Evolutionary conservation across 2,888 invertebrate species (phyloP).

Genomic region (Ectemnius lituratus): DNA sequence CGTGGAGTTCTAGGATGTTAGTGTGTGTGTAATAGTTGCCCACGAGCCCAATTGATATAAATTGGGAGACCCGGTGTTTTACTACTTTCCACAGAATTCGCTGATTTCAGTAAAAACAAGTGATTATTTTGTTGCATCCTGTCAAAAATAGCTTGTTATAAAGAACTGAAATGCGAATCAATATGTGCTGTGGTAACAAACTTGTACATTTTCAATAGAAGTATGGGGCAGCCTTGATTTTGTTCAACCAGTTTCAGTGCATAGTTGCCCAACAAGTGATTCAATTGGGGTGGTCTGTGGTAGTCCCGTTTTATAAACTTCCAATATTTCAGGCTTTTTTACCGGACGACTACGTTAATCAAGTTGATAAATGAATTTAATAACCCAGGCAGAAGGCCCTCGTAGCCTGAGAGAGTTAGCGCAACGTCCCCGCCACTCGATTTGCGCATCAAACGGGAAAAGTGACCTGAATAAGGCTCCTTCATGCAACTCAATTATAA

Average conservation of each 20-base stretch:
- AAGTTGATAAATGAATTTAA: constrained; percentile 68
- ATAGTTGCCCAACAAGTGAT: constrained; percentile 65
- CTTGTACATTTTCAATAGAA: too few species aligned
- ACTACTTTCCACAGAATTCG: too few species aligned
- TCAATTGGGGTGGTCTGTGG: constrained; percentile 59
- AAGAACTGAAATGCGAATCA: too few species aligned
- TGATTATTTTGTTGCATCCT: too few species aligned
- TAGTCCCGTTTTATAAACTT: constrained; percentile 59
- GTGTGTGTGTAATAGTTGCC: constrained; percentile 25
- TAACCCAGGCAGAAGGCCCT: constrained; percentile 53
- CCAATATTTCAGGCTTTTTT: constrained; percentile 64
- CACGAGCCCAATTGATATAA: constrained; percentile 58
- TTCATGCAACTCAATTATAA: too few species aligned
- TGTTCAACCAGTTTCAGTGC: neutral
- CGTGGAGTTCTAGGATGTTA: constrained; percentile 41
- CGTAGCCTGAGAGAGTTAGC: constrained; percentile 3
- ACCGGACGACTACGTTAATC: constrained; percentile 60
- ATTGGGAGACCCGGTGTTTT: constrained; percentile 48
- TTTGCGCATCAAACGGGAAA: too few species aligned
- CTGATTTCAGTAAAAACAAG: too few species aligned
- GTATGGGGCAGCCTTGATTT: too few species aligned
- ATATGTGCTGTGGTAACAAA: too few species aligned
- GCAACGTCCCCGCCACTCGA: too few species aligned
- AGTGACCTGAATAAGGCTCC: too few species aligned
- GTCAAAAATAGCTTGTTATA: too few species aligned